Base-by-base conservation (phyloP, 2,797 vertebrate genomes). In the Cephalopachus bancanus region DNA sequence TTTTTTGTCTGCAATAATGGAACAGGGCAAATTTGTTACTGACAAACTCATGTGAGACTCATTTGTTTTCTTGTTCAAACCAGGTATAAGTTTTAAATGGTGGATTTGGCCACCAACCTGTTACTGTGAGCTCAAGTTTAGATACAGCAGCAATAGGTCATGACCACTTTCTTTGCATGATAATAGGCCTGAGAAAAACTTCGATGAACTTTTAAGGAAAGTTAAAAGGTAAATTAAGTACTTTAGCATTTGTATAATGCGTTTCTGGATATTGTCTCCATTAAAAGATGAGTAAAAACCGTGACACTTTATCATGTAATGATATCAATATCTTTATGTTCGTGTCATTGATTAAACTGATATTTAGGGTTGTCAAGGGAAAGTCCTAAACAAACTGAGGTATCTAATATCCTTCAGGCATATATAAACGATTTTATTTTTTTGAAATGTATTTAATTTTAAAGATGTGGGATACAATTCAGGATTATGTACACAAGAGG, bases 61-160 rank as follows among this genome's bases (percentile, higher is more conserved):
- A 85, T 80, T 74, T 79, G 28, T 79, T 94, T 83, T 79, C 37
- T 79, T 79, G 20, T 17, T 51, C 44, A 88, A 94, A 75, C 20
- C 49, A 91, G 19, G 75, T 4, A 67, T 67, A 92, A 57, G 11
- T 53, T 37, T 37, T 37, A 37, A 93, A 74, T 11, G 79, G 72
- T 53, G 5, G 37, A 60, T 83, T 83, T 62, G 49, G 19, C 5
- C 37, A 22, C 59, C 5, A 59, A 83, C 62, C 20, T 86, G 44
- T 83, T 71, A 94, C 15, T 72, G 20, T 60, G 62, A 76, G 55
- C 53, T 65, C 28, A 65, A 57, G 79, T 57, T 69, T 67, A 80
- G 6, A 44, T 59, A 44, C 26, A 78, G 2, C 28, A 60, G 28
- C 60, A 86, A 71, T 49, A 71, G 15, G 3, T 49, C 65, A 22